These are phyloP conservation scores for Crematogaster levior DNA, from an alignment of 2,888 invertebrate species.

Conservation along the genomic window DNA sequence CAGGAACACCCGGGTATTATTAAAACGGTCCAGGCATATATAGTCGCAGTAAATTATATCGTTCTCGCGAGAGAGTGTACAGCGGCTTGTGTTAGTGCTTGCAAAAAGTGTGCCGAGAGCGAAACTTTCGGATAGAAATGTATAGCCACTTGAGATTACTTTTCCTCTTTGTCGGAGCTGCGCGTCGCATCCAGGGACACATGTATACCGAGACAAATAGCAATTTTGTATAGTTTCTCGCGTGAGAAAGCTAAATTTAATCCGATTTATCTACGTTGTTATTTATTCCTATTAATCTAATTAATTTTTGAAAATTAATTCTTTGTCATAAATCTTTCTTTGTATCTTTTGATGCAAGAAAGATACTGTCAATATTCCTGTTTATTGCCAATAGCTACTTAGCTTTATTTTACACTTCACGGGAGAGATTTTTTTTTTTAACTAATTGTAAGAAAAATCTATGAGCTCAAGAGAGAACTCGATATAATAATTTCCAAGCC, in stretches of 20 bases:
- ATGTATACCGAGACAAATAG: conserved; percentile 39
- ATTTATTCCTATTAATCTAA: not conserved
- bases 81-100: conserved; percentile 49
- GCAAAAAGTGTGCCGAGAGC: conserved; percentile 46
- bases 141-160: conserved; percentile 75
- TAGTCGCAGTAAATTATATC: conserved; percentile 79
- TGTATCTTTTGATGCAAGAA: not conserved
- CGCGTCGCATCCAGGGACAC: conserved; percentile 36
- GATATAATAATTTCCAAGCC: not conserved
- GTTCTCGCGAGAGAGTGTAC: conserved; percentile 58
- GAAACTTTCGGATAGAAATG: conserved; percentile 69
- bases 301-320: conserved; percentile 10
- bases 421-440: conserved; percentile 36
- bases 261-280: not conserved
- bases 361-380: conserved; percentile 64
- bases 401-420: conserved; percentile 54
- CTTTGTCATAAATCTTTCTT: no score
- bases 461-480: not conserved
- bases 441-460: not conserved
- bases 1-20: conserved; percentile 73
- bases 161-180: conserved; percentile 57
- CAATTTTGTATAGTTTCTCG: not conserved
- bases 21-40: conserved; percentile 73
- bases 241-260: conserved; percentile 18
- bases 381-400: conserved; percentile 59